Evolutionary conservation across 2,113 vertebrate species (phyloP).

Genomic region (Varanus salvator): DNA sequence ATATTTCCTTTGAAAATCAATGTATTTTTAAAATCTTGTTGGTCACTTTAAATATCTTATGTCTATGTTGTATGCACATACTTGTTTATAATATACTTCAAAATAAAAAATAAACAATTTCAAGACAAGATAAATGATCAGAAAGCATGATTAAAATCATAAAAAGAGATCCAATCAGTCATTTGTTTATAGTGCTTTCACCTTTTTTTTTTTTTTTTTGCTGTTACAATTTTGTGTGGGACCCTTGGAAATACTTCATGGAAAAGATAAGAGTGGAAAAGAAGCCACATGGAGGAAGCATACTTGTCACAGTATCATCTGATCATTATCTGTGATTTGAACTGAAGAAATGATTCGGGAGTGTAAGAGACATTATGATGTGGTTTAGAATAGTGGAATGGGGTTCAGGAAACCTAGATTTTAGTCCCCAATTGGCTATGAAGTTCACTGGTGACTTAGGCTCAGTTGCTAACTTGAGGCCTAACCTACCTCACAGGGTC

Average conservation of each 20-base stretch:
- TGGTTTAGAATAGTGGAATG: too few species aligned
- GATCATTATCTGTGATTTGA: neutral
- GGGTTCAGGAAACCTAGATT: too few species aligned
- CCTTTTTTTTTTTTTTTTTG: neutral
- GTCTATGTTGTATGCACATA: neutral
- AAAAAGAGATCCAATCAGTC: neutral
- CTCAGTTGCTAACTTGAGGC: too few species aligned
- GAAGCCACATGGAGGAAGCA: neutral
- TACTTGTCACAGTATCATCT: neutral
- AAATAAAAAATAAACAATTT: constrained; percentile 30
- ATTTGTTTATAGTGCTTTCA: neutral
- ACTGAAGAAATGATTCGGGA: too few species aligned
- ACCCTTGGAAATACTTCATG: neutral
- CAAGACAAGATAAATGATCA: constrained; percentile 36
- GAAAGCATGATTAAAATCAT: constrained; percentile 37
- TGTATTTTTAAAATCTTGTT: constrained; percentile 58
- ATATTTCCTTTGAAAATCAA: constrained; percentile 55
- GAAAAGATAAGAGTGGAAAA: neutral
- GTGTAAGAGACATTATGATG: neutral
- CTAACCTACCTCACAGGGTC: too few species aligned
- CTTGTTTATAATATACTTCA: constrained; percentile 26
- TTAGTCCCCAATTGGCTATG: too few species aligned
- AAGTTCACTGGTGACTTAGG: too few species aligned
- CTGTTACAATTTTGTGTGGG: neutral
- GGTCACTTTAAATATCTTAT: constrained; percentile 50